Conservation (phyloP, 2,888 invertebrate genomes). For the Spilarctia lutea region DNA sequence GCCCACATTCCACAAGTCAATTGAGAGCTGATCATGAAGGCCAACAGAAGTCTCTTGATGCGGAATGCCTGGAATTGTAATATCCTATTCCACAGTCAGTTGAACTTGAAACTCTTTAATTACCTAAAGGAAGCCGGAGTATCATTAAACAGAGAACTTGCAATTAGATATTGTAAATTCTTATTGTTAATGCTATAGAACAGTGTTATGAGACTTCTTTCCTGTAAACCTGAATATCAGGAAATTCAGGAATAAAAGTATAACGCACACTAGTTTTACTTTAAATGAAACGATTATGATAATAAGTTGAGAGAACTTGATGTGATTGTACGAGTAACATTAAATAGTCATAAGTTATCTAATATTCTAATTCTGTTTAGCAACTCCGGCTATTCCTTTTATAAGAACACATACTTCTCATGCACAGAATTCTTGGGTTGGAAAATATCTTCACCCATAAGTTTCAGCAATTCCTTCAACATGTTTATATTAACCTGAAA, state of each 20-base stretch:
- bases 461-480: constrained; percentile 61
- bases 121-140: constrained; percentile 19
- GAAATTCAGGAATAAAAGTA: not conserved
- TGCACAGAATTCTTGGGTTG: constrained; percentile 63
- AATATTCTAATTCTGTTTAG: not conserved
- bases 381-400: constrained; percentile 11
- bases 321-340: not conserved
- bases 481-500: constrained; percentile 67
- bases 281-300: too few relatives aligned
- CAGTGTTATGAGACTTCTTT: not conserved
- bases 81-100: constrained; percentile 54
- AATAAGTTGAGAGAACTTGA: not conserved
- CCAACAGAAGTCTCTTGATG: constrained; percentile 71
- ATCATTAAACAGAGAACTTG: not conserved
- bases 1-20: constrained; percentile 75
- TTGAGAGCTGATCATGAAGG: constrained; percentile 76
- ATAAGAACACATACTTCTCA: constrained; percentile 60
- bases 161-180: not conserved
- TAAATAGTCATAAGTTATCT: not conserved
- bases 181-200: not conserved
- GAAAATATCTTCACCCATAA: constrained; percentile 72
- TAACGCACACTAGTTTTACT: constrained; percentile 21
- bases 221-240: too few relatives aligned
- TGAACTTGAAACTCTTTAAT: not conserved
- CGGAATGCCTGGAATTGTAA: constrained; percentile 66